Evolutionary conservation across 1,140 invertebrate species (phyloP).

Genomic region (Paraescarpia echinospica): DNA sequence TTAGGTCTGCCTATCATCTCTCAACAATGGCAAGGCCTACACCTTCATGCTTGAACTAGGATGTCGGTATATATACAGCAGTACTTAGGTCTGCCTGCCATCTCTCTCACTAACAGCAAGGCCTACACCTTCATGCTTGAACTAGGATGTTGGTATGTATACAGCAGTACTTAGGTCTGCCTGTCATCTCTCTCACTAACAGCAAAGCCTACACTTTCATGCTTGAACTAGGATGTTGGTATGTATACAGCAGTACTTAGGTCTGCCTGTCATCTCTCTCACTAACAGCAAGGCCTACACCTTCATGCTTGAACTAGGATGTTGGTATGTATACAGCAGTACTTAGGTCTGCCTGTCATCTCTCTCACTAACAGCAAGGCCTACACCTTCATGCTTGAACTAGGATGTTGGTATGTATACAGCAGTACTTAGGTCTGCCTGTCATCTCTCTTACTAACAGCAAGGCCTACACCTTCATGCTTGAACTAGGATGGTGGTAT

Average conservation of each 20-base stretch:
- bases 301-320: constrained; percentile 66
- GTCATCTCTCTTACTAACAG: constrained; percentile 70
- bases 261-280: constrained; percentile 68
- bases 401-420: constrained; percentile 67
- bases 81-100: constrained; percentile 67
- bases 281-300: constrained; percentile 71
- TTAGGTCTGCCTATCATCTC: constrained; percentile 68
- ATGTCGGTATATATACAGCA: constrained; percentile 64
- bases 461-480: constrained; percentile 69
- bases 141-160: constrained; percentile 67
- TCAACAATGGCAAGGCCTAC: constrained; percentile 69
- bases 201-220: constrained; percentile 71
- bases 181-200: constrained; percentile 68
- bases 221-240: constrained; percentile 69
- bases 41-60: constrained; percentile 68
- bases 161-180: constrained; percentile 62
- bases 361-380: constrained; percentile 70
- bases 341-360: constrained; percentile 68
- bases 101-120: constrained; percentile 70
- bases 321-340: constrained; percentile 65
- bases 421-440: constrained; percentile 64
- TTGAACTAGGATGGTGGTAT: constrained; percentile 69
- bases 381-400: constrained; percentile 68
- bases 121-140: constrained; percentile 69
- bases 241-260: constrained; percentile 54